phyloP scores from a whole-genome alignment of 1,140 invertebrate species.

The Geopemphigus sp. region DNA sequence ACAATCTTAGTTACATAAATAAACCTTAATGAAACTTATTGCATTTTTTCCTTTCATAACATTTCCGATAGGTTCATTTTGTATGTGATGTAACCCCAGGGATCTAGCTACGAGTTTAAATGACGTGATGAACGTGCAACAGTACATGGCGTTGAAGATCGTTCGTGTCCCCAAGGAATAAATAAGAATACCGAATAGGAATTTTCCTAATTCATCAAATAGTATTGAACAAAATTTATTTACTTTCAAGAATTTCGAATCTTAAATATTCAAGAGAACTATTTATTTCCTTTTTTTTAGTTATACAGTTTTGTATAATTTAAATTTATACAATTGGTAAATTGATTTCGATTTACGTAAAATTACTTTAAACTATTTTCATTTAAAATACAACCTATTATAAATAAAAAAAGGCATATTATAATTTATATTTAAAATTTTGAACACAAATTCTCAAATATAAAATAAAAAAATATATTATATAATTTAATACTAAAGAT shows the following conservation, averaged over 20 bases:
- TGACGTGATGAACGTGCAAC: conserved; percentile 1
- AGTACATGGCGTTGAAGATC: not conserved
- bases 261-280: too few relatives aligned
- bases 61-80: not conserved
- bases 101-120: conserved; percentile 23
- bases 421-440: too few relatives aligned
- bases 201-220: not conserved
- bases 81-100: not conserved
- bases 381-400: too few relatives aligned
- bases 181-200: conserved; percentile 2
- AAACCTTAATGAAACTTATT: not conserved
- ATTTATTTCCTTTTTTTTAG: too few relatives aligned
- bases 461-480: not conserved
- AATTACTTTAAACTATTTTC: not conserved
- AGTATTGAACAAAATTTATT: not conserved
- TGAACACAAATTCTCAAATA: too few relatives aligned
- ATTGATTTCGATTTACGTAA: not conserved
- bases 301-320: too few relatives aligned
- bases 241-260: not conserved
- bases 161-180: not conserved
- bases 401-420: too few relatives aligned
- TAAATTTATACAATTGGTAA: not conserved
- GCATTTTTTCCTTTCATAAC: not conserved
- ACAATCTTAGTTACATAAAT: not conserved
- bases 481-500: not conserved